Evolutionary conservation across 1,140 invertebrate genomes (phyloP).

Genomic region (Zeugodacus cucurbitae): DNA sequence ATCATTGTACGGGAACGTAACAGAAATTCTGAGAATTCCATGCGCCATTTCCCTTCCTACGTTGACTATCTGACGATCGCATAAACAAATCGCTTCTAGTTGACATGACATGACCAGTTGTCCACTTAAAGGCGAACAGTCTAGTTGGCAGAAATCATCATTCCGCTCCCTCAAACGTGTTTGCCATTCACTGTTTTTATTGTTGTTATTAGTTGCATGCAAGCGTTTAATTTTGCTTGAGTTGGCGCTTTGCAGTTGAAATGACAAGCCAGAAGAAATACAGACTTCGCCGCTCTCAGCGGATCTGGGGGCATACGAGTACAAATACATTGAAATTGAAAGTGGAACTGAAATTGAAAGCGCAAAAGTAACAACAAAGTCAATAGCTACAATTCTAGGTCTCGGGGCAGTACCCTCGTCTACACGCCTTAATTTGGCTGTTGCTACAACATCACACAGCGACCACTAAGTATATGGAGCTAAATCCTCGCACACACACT

Average conservation of each 20-base stretch:
- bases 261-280: neutral
- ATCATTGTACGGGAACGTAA: neutral
- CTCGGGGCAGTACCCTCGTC: neutral
- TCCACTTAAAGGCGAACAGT: neutral
- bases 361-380: neutral
- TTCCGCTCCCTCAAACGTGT: neutral
- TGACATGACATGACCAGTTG: conserved; percentile 35
- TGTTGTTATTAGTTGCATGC: neutral
- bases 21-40: neutral
- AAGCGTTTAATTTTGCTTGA: conserved; percentile 34
- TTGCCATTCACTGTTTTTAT: neutral
- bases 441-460: neutral
- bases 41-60: conserved; percentile 5
- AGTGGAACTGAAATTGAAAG: neutral
- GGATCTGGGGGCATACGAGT: neutral
- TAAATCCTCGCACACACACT: neutral
- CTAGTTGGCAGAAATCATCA: neutral
- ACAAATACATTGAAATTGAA: neutral
- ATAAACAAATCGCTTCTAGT: conserved; percentile 36
- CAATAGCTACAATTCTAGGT: neutral
- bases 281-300: neutral
- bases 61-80: neutral
- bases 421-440: conserved; percentile 14
- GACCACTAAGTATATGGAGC: neutral
- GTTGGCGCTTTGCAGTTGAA: conserved; percentile 24